Base-by-base conservation (phyloP, 37 sponge, comb jelly and placozoan species). In the Ephydatia muelleri region DNA sequence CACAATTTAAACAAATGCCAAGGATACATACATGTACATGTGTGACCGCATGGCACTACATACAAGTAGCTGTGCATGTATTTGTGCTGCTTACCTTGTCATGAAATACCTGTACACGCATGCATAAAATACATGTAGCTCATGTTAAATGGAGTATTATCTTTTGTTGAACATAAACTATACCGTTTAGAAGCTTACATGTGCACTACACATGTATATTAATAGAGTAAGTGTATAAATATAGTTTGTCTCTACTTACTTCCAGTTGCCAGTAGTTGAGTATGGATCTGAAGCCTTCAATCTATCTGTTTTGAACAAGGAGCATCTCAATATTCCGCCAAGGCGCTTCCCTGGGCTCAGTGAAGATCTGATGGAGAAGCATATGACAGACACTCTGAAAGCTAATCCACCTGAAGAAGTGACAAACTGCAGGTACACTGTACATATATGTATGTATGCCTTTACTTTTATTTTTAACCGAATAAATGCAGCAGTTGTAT, bases 291-390 rank as follows among this genome's bases (percentile, higher is more conserved):
- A 57, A 57, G 68, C 47, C 6, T 84, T 84, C 22, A 36, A 75
- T 68, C 25, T 84, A 67, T 75, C 57, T 27, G 76, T 68, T 0
- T 39, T 75, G 30, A 67, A 34, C 68, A 65, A 23, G 8, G 76
- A 76, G 12, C 68, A 27, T 28, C 49, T 85, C 11, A n/a, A 78
- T 0, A 68, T 22, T 29, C 85, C 85, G 5, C 43, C 49, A 3
- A 77, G 67, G 70, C 22, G 32, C 0, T 87, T 87, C 72, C 81
- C 82, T 34, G 0, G 4, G 11, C 68, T 87, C 29, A 80, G 68
- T 31, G 76, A 73, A 25, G 39, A 38, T 68, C n/a, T 5, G 47
- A 35, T 87, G 64, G 25, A 73, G 38, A n/a, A 79, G 37, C 31
- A 25, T 9, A 49, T 86, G 67, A 65, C 33, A 29, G 33, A 35